phyloP scores from a whole-genome alignment of 2,888 invertebrate genomes.

The Hirtodrosophila duncani region DNA sequence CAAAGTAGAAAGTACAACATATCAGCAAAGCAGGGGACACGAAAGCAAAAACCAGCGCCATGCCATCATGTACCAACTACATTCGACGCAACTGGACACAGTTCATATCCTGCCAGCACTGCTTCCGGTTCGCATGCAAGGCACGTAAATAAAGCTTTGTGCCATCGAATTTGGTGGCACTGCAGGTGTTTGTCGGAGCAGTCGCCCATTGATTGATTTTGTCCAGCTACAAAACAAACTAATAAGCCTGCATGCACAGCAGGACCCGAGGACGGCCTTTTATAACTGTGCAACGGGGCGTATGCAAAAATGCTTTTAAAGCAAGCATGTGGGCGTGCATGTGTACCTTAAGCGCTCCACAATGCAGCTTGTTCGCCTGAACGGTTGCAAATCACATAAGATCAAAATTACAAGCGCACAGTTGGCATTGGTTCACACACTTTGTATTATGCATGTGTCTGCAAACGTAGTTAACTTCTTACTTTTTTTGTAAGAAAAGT shows the following conservation, averaged over 20 bases:
- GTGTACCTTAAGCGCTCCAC: constrained; percentile 53
- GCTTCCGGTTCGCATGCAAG: constrained; percentile 41
- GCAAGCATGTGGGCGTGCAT: not conserved
- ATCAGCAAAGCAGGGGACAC: constrained; percentile 17
- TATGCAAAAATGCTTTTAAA: constrained; percentile 26
- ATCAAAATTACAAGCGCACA: constrained; percentile 42
- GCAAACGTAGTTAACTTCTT: no score
- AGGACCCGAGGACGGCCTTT: constrained; percentile 12
- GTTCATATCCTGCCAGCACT: constrained; percentile 58
- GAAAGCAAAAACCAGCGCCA: constrained; percentile 23
- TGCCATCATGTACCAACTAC: no score
- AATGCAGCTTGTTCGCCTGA: constrained; percentile 58
- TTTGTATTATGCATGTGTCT: no score
- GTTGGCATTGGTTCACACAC: constrained; percentile 47
- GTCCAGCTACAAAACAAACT: constrained; percentile 58
- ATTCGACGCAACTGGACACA: constrained; percentile 15
- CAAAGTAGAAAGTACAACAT: constrained; percentile 43
- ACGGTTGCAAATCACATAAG: constrained; percentile 40
- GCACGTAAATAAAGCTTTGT: constrained; percentile 39
- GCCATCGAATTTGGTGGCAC: constrained; percentile 18
- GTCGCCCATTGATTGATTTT: constrained; percentile 57
- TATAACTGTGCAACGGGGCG: constrained; percentile 64
- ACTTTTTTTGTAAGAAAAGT: no score
- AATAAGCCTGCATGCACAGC: constrained; percentile 43
- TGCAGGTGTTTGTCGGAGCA: constrained; percentile 30